These are phyloP conservation scores for Cathartes aura DNA, from an alignment of 2,113 vertebrate species.

Conservation along the genomic window DNA sequence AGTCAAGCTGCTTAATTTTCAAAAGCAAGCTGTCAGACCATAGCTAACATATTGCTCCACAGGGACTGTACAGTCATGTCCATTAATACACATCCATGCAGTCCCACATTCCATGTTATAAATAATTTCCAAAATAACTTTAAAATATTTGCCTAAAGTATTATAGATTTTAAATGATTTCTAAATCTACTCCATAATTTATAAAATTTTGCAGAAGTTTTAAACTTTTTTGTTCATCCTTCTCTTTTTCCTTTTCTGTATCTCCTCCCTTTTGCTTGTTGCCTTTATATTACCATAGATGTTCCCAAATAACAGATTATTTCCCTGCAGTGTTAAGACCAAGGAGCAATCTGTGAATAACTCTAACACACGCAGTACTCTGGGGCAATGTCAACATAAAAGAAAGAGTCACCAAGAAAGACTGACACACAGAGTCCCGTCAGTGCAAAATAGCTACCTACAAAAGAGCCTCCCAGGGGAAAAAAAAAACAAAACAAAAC, in stretches of 20 bases:
- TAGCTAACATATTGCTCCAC: neutral
- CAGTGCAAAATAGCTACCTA: neutral
- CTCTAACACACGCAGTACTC: neutral
- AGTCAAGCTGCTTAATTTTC: neutral
- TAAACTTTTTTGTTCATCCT: neutral
- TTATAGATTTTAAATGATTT: neutral
- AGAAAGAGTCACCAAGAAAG: neutral
- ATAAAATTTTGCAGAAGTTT: neutral
- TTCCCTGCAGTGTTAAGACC: neutral
- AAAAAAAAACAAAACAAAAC: neutral
- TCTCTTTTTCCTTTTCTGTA: neutral
- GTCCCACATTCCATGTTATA: neutral
- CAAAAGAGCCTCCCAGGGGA: neutral
- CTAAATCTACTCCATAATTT: neutral
- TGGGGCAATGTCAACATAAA: neutral
- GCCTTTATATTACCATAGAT: neutral
- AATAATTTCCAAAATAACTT: neutral
- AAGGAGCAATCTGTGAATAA: neutral
- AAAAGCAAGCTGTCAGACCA: neutral
- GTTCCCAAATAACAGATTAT: neutral
- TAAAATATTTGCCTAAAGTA: neutral
- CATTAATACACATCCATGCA: neutral
- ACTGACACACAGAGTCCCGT: neutral
- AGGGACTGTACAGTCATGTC: neutral
- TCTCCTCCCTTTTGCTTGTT: neutral